Conservation (phyloP, 2,888 invertebrate species). For the Heliconius cydno region DNA sequence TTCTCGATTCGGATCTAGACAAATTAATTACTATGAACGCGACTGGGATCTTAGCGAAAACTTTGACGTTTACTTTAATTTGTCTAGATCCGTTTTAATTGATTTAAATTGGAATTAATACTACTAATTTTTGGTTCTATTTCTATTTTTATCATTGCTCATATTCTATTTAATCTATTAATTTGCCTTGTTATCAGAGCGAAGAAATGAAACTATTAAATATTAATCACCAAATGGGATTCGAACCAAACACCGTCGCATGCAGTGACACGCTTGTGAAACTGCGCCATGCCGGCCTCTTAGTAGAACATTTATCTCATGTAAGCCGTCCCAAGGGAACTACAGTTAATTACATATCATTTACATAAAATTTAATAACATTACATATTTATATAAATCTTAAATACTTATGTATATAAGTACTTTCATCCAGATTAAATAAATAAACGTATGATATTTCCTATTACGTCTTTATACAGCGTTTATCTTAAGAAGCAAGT, state of each 20-base stretch:
- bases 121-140: no score
- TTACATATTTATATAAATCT: background rate
- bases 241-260: no score
- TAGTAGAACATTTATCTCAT: no score
- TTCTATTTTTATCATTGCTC: no score
- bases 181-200: no score
- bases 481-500: conserved; percentile 9
- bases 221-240: no score
- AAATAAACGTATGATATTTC: conserved; percentile 4
- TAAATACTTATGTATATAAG: background rate
- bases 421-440: background rate
- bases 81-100: background rate
- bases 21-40: conserved; percentile 16
- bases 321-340: background rate
- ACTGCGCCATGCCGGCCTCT: no score
- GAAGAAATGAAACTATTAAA: no score
- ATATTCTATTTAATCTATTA: no score
- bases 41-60: background rate
- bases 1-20: background rate
- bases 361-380: background rate
- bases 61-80: conserved; percentile 4
- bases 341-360: background rate
- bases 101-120: background rate
- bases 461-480: background rate
- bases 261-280: no score